Percentiles rank a stretch among this genome's conserved stretches.
These are phyloP conservation scores for Zoanthus sociatus DNA, from an alignment of 92 coral and sea anemone genomes.

Conservation along the genomic window DNA sequence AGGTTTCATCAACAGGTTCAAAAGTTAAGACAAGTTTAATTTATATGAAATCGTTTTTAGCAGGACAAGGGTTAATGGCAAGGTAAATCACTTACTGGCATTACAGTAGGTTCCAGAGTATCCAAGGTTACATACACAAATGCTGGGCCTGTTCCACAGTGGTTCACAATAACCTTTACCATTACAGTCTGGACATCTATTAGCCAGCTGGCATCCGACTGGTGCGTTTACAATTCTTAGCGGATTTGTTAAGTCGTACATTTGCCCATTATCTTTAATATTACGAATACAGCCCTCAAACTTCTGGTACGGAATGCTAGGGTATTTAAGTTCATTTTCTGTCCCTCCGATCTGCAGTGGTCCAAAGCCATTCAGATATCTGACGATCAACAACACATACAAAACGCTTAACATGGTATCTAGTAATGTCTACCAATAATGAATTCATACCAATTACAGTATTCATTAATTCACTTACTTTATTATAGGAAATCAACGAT, in stretches of 20 bases:
- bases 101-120: constrained; percentile 76
- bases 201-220: constrained; percentile 74
- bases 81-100: constrained; percentile 71
- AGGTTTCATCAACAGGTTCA: too few species aligned
- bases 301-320: constrained; percentile 64
- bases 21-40: too few species aligned
- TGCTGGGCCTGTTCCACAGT: constrained; percentile 66
- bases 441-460: background rate
- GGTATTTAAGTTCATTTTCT: constrained; percentile 64
- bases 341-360: constrained; percentile 98
- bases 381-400: constrained; percentile 12
- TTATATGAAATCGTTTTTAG: too few species aligned
- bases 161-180: constrained; percentile 91
- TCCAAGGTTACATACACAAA: constrained; percentile 91
- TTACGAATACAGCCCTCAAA: constrained; percentile 90
- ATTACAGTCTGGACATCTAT: constrained; percentile 77
- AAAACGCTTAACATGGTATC: background rate
- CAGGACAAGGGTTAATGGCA: too few species aligned
- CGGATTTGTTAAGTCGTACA: constrained; percentile 92
- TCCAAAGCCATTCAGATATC: constrained; percentile 94
- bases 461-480: background rate
- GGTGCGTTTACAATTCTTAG: constrained; percentile 73
- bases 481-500: too few species aligned
- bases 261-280: constrained; percentile 73
- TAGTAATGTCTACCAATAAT: background rate